phyloP scores from a whole-genome alignment of 2,888 invertebrate species.

The Polylopha cassiicola region DNA sequence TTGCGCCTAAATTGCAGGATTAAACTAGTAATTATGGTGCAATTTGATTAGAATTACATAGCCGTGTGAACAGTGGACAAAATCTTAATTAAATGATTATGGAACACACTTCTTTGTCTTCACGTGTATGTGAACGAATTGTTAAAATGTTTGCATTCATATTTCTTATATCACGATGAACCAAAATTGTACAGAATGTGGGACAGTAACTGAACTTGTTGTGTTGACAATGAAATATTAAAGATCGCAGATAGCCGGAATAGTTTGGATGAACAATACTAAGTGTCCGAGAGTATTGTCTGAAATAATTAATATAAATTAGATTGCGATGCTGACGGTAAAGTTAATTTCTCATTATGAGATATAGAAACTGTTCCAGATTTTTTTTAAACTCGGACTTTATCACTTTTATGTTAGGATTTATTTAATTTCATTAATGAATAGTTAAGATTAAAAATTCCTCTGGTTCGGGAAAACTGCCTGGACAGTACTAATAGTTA shows the following conservation, averaged over 20 bases:
- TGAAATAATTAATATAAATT: conserved; percentile 7
- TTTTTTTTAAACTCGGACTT: too few species aligned
- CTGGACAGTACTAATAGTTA: too few species aligned
- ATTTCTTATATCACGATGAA: conserved; percentile 21
- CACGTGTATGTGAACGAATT: conserved; percentile 12
- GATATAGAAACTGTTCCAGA: too few species aligned
- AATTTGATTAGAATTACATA: conserved; percentile 21
- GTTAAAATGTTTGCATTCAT: conserved; percentile 7
- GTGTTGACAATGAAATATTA: conserved; percentile 16
- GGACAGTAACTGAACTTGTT: conserved; percentile 10
- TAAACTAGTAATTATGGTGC: conserved; percentile 20
- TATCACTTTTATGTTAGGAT: too few species aligned
- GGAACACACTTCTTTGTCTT: conserved; percentile 23
- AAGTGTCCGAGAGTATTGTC: conserved; percentile 12
- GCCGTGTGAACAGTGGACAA: conserved; percentile 25
- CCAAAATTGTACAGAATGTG: conserved; percentile 22
- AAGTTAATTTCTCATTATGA: too few species aligned
- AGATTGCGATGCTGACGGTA: neutral
- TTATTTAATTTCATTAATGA: too few species aligned
- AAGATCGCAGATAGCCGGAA: conserved; percentile 13
- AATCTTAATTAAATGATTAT: conserved; percentile 26
- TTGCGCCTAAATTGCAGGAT: conserved; percentile 15
- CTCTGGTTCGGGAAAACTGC: too few species aligned
- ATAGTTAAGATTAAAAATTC: too few species aligned
- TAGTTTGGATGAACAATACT: conserved; percentile 14